Evolutionary conservation across 2,888 invertebrate species (phyloP).

Genomic region (Lamproptera curius): DNA sequence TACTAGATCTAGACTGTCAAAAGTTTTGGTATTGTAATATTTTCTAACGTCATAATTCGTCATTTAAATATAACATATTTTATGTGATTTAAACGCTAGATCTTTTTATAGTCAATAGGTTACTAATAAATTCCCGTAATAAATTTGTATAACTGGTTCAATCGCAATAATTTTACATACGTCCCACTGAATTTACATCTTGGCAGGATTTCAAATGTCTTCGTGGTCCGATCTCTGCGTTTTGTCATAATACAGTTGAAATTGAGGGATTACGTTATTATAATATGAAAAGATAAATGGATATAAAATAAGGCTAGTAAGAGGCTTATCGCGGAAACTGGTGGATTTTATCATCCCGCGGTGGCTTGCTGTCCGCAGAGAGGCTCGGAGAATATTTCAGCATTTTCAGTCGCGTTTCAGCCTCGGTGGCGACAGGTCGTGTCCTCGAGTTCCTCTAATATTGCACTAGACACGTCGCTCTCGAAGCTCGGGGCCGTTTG

Average conservation of each 20-base stretch:
- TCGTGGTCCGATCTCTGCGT: neutral
- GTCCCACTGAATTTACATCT: no score
- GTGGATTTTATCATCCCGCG: slow-evolving; percentile 48
- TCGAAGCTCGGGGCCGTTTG: slow-evolving; percentile 16
- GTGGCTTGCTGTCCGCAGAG: slow-evolving; percentile 28
- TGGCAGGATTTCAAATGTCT: slow-evolving; percentile 1
- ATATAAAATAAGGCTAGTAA: slow-evolving; percentile 40
- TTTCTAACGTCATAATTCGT: no score
- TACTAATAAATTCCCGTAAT: no score
- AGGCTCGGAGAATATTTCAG: slow-evolving; percentile 25
- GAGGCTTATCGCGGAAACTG: slow-evolving; percentile 55
- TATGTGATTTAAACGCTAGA: no score
- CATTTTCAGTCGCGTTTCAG: slow-evolving; percentile 49
- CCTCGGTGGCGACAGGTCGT: slow-evolving; percentile 44
- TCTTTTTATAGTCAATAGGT: no score
- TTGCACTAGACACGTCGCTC: slow-evolving; percentile 37
- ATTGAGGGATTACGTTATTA: slow-evolving; percentile 9
- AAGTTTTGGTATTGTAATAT: no score
- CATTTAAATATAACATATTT: no score
- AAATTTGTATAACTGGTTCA: no score
- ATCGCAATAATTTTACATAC: no score
- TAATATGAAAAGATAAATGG: slow-evolving; percentile 15
- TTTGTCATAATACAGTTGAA: slow-evolving; percentile 2
- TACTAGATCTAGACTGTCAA: no score
- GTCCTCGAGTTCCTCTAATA: slow-evolving; percentile 25